Conservation (phyloP, 37 sponge, comb jelly and placozoan species). For the Corticium candelabrum region DNA sequence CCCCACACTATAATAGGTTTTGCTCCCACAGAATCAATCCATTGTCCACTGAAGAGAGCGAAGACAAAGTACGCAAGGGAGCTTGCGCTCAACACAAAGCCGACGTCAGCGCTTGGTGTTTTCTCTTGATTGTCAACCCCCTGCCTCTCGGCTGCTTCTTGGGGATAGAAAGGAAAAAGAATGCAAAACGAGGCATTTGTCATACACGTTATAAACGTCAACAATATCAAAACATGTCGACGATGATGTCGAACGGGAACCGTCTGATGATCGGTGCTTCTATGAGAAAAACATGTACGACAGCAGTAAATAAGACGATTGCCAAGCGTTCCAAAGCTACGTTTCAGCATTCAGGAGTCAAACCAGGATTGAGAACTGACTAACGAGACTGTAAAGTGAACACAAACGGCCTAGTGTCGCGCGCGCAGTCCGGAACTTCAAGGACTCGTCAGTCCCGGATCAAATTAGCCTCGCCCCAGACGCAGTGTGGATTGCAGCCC, state of each 20-base stretch:
- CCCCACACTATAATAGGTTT: neutral
- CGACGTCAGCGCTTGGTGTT: neutral
- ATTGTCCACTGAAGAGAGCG: neutral
- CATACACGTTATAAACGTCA: neutral
- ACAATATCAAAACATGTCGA: neutral
- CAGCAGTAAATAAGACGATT: no score
- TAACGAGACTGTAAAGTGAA: no score
- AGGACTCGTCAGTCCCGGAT: no score
- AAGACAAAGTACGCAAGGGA: neutral
- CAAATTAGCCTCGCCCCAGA: no score
- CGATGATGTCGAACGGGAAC: neutral
- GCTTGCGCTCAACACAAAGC: neutral
- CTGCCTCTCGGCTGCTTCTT: neutral
- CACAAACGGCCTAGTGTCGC: no score
- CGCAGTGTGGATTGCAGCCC: no score
- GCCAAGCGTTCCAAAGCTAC: no score
- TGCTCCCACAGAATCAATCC: neutral
- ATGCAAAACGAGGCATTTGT: neutral
- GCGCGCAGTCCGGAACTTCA: no score
- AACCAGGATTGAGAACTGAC: no score
- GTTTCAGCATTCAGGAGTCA: no score
- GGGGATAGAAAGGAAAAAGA: neutral
- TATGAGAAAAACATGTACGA: no score
- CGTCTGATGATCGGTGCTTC: no score
- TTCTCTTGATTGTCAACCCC: neutral